Base-by-base conservation (phyloP, 2,888 invertebrate species). In the Eretmocerus hayati region DNA sequence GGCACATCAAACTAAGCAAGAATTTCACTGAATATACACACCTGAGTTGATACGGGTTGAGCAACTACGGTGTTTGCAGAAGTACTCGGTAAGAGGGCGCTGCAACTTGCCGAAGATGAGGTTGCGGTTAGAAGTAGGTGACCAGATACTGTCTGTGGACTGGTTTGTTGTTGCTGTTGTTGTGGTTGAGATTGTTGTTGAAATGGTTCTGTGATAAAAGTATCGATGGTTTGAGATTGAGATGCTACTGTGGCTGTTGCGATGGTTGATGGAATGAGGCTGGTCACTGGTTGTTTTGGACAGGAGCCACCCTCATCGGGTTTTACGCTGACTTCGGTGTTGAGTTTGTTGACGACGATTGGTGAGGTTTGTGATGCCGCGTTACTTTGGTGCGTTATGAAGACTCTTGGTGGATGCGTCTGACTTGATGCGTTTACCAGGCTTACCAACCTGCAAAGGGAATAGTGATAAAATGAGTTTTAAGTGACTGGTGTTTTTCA, bases 271-370 rank as follows among this genome's bases (percentile, higher is more conserved):
- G 35, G n/a, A 18, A 62, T 56, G 31, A 84, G 77, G 46, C 81
- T 81, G 23, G 84, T 85, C 19, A 84, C 75, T 4, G 84, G 79
- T 45, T 65, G 69, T 13, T 57, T 63, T 21, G 55, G 56, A n/a
- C n/a, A n/a, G 58, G 76, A 76, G 6, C 75, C 75, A 52, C 74
- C 70, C 62, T 76, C 79, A 58, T 81, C 80, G 31, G 80, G 71
- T 37, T 79, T 76, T 48, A 86, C 73, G 58, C 79, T 81, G 30
- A 86, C 85, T 66, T 84, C 83, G 2, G 84, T 86, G 62, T 85
- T 80, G 32, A 84, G 80, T 72, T 85, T 86, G 57, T 79, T 75
- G 20, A 76, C 68, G 2, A 76, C 69, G 2, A 63, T 68, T 2
- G 73, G 70, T 22, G 72, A 67, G 21, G 71, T 67, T 53, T 70